phyloP scores from a whole-genome alignment of 2,888 invertebrate species.

The Drosophila incognita region DNA sequence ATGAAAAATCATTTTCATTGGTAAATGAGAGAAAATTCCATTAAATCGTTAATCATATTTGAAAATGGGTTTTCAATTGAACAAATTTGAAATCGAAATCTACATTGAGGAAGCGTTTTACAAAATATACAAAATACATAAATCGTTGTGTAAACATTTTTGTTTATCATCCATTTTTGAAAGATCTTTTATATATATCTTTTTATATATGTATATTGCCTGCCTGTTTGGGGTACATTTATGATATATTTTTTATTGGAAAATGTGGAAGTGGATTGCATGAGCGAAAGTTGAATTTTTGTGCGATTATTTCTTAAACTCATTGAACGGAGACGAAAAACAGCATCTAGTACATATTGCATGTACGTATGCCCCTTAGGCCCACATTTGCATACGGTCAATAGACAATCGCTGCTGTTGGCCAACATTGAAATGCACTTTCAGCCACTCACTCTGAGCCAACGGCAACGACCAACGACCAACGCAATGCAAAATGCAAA shows the following conservation, averaged over 20 bases:
- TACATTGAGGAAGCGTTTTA: too few species aligned
- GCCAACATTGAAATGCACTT: slow-evolving; percentile 62
- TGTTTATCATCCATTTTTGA: neutral
- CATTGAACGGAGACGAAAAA: neutral
- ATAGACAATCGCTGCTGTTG: slow-evolving; percentile 20
- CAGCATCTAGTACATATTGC: slow-evolving; percentile 1
- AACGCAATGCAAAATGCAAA: slow-evolving; percentile 51
- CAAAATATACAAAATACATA: too few species aligned
- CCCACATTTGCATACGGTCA: slow-evolving; percentile 12
- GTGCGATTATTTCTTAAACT: neutral
- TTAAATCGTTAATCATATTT: too few species aligned
- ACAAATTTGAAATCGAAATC: too few species aligned
- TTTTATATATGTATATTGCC: neutral
- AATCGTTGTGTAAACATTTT: too few species aligned
- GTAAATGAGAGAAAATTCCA: too few species aligned
- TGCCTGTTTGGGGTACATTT: neutral
- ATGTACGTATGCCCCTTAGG: neutral
- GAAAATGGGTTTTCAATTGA: too few species aligned
- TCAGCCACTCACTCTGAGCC: slow-evolving; percentile 21
- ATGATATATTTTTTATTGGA: neutral
- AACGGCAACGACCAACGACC: slow-evolving; percentile 44
- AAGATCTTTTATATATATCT: neutral
- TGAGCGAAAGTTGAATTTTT: slow-evolving; percentile 2
- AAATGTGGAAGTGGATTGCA: neutral
- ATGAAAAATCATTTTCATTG: too few species aligned